phyloP scores from a whole-genome alignment of 2,888 invertebrate genomes.

The Leptopterna dolabrata region DNA sequence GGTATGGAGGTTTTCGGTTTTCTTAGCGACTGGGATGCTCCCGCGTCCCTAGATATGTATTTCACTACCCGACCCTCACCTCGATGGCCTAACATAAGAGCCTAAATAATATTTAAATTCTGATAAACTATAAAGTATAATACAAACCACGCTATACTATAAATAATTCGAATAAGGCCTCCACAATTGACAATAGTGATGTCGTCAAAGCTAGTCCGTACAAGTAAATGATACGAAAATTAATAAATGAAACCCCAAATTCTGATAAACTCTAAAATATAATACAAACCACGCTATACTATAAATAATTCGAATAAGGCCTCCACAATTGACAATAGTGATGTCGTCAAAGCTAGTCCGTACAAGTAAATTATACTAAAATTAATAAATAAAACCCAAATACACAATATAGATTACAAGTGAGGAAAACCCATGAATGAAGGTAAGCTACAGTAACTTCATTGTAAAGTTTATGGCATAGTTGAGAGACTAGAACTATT shows the following conservation, averaged over 20 bases:
- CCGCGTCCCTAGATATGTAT: too few species aligned
- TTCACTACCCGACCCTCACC: too few species aligned
- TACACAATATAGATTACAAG: neutral
- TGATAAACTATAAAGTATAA: too few species aligned
- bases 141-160: neutral
- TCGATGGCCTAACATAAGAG: too few species aligned
- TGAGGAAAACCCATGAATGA: neutral
- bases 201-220: conserved; percentile 54
- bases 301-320: neutral
- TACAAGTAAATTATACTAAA: conserved; percentile 9
- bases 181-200: neutral
- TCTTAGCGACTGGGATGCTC: too few species aligned
- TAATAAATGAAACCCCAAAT: too few species aligned
- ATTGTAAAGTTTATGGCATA: neutral
- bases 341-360: conserved; percentile 54
- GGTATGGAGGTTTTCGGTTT: too few species aligned
- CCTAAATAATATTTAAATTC: too few species aligned
- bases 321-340: neutral
- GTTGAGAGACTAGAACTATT: neutral
- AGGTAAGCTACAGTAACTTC: neutral
- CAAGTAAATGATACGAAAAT: conserved; percentile 8
- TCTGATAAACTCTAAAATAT: too few species aligned
- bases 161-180: neutral
- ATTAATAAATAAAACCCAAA: neutral
- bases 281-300: neutral